Conservation (phyloP, 2,113 vertebrate species). For the Zosterops borbonicus region DNA sequence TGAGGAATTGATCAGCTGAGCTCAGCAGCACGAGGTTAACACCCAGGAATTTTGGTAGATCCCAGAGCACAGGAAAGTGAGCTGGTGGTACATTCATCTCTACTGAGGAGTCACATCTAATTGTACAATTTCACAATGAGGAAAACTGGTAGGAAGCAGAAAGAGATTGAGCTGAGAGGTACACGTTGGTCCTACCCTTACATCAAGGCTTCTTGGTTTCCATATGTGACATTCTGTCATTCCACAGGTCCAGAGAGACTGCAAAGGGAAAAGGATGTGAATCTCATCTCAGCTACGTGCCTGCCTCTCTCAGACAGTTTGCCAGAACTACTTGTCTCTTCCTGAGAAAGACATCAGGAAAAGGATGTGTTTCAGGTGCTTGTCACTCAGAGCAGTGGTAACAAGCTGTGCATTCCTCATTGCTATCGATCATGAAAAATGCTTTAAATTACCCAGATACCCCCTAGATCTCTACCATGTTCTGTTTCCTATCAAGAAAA, state of each 20-base stretch:
- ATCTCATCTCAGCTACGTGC: neutral
- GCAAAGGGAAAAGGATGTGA: neutral
- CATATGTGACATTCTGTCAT: neutral
- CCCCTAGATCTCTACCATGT: neutral
- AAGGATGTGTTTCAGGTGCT: neutral
- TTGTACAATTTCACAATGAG: neutral
- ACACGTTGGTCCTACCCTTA: neutral
- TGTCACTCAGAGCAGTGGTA: neutral
- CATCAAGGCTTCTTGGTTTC: neutral
- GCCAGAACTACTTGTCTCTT: neutral
- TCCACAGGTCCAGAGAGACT: neutral
- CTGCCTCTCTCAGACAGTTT: neutral
- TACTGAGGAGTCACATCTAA: neutral
- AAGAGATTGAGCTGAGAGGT: neutral
- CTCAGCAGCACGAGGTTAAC: fast-evolving
- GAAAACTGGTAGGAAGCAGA: neutral
- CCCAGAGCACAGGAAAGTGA: neutral
- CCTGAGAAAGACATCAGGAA: neutral
- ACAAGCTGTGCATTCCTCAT: neutral
- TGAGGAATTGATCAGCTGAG: neutral
- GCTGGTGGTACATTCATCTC: neutral
- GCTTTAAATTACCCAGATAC: neutral
- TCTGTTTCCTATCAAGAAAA: neutral
- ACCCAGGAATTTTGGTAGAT: neutral
- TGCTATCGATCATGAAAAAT: neutral